Percentiles rank a stretch among this genome's conserved stretches.
These are phyloP conservation scores for Drosophila robusta DNA, from an alignment of 2,888 invertebrate genomes.

Conservation along the genomic window DNA sequence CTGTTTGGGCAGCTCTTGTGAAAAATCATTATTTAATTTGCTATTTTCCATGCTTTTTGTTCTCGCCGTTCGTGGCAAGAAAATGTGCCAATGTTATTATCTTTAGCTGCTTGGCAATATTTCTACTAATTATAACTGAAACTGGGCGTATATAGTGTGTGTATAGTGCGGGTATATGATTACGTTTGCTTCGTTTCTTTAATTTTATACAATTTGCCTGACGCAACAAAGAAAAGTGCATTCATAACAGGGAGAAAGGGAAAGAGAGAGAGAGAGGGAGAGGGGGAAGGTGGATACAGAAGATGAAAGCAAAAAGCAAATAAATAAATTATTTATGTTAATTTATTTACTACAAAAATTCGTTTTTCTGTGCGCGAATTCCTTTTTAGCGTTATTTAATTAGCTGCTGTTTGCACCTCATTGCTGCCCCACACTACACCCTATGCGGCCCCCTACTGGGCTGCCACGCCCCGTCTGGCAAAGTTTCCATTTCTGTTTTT, in stretches of 20 bases:
- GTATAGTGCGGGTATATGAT: slow-evolving; percentile 1
- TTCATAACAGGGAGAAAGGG: slow-evolving; percentile 11
- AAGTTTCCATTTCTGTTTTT: slow-evolving; percentile 33
- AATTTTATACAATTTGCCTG: slow-evolving; percentile 42
- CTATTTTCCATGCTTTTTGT: slow-evolving; percentile 42
- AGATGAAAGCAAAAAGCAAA: slow-evolving; percentile 33
- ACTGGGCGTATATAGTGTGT: background rate
- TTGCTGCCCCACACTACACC: slow-evolving; percentile 16
- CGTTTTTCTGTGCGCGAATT: slow-evolving; percentile 55
- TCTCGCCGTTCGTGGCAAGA: slow-evolving; percentile 35
- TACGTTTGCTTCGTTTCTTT: slow-evolving; percentile 59
- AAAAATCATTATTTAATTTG: slow-evolving; percentile 62
- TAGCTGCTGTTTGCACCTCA: slow-evolving; percentile 60
- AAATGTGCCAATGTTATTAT: slow-evolving; percentile 75
- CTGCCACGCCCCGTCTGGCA: slow-evolving; percentile 24
- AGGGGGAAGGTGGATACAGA: slow-evolving; percentile 3
- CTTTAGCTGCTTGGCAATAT: slow-evolving; percentile 20
- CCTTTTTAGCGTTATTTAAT: slow-evolving; percentile 56
- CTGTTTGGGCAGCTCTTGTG: slow-evolving; percentile 45
- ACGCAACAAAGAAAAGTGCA: slow-evolving; percentile 51
- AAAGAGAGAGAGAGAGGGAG: background rate
- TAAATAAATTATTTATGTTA: slow-evolving; percentile 69
- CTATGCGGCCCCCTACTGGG: background rate
- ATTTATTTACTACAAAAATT: slow-evolving; percentile 64
- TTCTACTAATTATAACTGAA: slow-evolving; percentile 30